phyloP scores from a whole-genome alignment of 2,113 vertebrate species.

The Micronisus gabar region DNA sequence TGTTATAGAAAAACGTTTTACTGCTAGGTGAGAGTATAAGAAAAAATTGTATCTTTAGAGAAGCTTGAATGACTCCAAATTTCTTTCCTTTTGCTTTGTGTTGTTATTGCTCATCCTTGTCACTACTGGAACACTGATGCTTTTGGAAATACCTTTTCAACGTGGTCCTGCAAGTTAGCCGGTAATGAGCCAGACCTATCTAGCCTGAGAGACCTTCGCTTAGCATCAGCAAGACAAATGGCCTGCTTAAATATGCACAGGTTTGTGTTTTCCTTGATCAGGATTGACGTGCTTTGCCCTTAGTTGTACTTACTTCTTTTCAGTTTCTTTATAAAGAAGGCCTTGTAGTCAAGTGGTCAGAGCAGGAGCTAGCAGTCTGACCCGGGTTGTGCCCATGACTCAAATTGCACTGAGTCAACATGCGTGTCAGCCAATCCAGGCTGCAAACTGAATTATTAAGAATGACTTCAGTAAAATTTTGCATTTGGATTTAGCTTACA shows the following conservation, averaged over 20 bases:
- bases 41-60: not conserved
- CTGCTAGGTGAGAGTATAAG: not conserved
- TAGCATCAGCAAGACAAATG: not conserved
- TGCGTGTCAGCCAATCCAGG: not conserved
- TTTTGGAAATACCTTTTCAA: not conserved
- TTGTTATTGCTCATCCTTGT: not conserved
- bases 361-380: not conserved
- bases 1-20: not conserved
- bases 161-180: not conserved
- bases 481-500: not conserved
- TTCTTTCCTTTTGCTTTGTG: not conserved
- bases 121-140: not conserved
- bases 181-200: not conserved
- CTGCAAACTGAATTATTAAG: not conserved
- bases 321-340: not conserved
- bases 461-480: not conserved
- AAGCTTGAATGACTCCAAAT: not conserved
- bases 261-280: not conserved
- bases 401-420: not conserved
- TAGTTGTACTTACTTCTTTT: not conserved
- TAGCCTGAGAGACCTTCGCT: not conserved
- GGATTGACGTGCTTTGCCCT: not conserved
- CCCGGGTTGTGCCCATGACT: not conserved
- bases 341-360: not conserved
- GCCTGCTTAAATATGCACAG: not conserved